Evolutionary conservation across 2,888 invertebrate genomes (phyloP).

Genomic region (Ichneumon xanthorius): DNA sequence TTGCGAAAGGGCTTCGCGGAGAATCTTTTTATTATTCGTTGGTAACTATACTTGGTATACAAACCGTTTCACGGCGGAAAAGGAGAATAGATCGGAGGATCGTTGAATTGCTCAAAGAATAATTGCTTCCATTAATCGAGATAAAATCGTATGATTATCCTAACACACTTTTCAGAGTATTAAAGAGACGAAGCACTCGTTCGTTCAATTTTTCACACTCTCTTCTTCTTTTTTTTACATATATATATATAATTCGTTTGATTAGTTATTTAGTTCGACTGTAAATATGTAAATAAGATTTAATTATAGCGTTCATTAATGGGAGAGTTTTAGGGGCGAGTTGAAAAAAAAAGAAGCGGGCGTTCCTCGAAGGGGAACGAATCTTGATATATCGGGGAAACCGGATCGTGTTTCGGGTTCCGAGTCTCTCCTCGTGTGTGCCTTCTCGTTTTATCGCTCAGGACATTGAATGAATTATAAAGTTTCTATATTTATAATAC

Average conservation of each 20-base stretch:
- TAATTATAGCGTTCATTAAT: conserved; percentile 37
- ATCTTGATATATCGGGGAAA: conserved; percentile 17
- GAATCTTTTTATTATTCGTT: conserved; percentile 16
- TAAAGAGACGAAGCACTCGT: conserved; percentile 50
- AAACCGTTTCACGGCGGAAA: conserved; percentile 11
- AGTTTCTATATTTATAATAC: conserved; percentile 32
- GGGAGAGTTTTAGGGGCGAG: conserved; percentile 12
- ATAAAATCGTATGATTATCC: conserved; percentile 52
- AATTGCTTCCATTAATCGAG: conserved; percentile 78
- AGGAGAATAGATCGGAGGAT: conserved; percentile 67
- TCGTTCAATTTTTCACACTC: conserved; percentile 33
- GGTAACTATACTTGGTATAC: conserved; percentile 24
- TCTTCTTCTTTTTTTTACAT: conserved; percentile 28
- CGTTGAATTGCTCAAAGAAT: conserved; percentile 81
- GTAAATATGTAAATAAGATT: conserved; percentile 58
- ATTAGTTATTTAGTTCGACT: conserved; percentile 17
- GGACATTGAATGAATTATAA: conserved; percentile 38
- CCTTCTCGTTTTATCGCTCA: conserved; percentile 58
- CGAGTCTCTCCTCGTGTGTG: conserved; percentile 24
- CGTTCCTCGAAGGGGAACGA: conserved; percentile 22
- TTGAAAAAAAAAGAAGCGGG: neutral
- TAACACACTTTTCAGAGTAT: conserved; percentile 34
- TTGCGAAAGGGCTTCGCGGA: conserved; percentile 28
- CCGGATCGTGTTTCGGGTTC: conserved; percentile 17
- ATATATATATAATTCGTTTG: conserved; percentile 21